Evolutionary conservation across 1,140 invertebrate species (phyloP).

Genomic region (Daktulosphaira vitifoliae): DNA sequence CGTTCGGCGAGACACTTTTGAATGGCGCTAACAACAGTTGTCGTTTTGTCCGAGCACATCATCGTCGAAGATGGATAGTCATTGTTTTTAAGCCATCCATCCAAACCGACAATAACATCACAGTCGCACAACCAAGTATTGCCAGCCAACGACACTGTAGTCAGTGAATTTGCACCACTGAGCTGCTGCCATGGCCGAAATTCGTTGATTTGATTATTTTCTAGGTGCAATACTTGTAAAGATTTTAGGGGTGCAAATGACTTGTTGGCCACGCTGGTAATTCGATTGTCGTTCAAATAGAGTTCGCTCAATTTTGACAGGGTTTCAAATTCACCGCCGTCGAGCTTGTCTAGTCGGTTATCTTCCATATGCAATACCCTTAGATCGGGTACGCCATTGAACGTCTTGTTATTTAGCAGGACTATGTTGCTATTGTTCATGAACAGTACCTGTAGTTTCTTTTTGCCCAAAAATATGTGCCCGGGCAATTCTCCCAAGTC

Average conservation of each 20-base stretch:
- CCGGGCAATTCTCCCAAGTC: conserved; percentile 75
- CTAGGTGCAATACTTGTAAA: conserved; percentile 74
- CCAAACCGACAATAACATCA: conserved; percentile 53
- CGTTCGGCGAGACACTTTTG: conserved; percentile 53
- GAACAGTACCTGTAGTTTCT: conserved; percentile 75
- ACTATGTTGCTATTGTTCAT: conserved; percentile 81
- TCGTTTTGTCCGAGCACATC: conserved; percentile 48
- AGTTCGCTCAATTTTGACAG: conserved; percentile 71
- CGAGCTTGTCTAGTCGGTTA: conserved; percentile 67
- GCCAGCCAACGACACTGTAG: conserved; percentile 54
- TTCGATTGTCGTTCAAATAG: conserved; percentile 78
- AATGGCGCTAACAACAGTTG: conserved; percentile 52
- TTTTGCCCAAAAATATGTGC: conserved; percentile 83
- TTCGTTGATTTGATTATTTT: conserved; percentile 65
- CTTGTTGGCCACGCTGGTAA: conserved; percentile 72
- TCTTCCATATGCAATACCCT: conserved; percentile 74
- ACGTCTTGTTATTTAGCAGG: conserved; percentile 79
- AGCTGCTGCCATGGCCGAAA: conserved; percentile 53
- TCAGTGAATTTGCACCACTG: conserved; percentile 46
- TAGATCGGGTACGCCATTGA: conserved; percentile 71
- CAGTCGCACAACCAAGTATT: conserved; percentile 69
- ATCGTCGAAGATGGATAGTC: conserved; percentile 51
- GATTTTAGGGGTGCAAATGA: conserved; percentile 72
- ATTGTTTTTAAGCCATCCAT: conserved; percentile 55
- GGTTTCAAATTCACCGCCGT: conserved; percentile 74